Base-by-base conservation (phyloP, 2,797 vertebrate species). In the Acanthornis magna region DNA sequence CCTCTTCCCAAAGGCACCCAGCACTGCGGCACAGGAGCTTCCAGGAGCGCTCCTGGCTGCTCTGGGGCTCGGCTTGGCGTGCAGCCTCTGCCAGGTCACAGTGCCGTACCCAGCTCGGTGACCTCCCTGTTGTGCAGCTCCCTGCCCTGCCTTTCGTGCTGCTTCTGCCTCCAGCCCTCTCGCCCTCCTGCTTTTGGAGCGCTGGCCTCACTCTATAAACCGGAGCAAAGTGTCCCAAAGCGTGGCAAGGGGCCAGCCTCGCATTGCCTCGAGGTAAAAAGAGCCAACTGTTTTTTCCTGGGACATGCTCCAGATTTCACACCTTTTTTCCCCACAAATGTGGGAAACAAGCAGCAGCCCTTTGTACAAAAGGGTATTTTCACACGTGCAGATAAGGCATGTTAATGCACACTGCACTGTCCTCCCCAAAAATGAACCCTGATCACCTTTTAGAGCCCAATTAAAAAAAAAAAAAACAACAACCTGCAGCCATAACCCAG, bases 181-280 rank as follows among this genome's bases (percentile, higher is more conserved):
- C 65, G 21, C 9, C 14, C 53, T 72, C 18, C 45, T 70, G 4
- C 38, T 86, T 26, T 42, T 13, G 47, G 47, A 80, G 54, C 45
- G 7, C 7, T 58, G 42, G 54, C 62, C 68, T 80, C 7, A 1
- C 62, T 78, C 84, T 45, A 57, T 34, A 85, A 88, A 93, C 0
- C 0, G 29, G 70, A 97, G 71, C 53, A n/a, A 92, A 95, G 68
- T 68, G 87, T 71, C 96, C 92, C 92, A 94, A 90, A 55, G 65
- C 80, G 42, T 97, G 97, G 98, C 98, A 98, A 93, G 85, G 93
- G 92, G 97, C 98, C 98, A 95, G 95, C 91, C 21, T 72, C 14
- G 11, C 42, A 11, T 85, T 72, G 96, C 97, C 97, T 96, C 60
- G 92, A 97, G 98, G 91, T 90, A 91, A 97, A 95, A 95, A 21